Evolutionary conservation across 1,140 invertebrate genomes (phyloP).

Genomic region (Sycophila sp.): DNA sequence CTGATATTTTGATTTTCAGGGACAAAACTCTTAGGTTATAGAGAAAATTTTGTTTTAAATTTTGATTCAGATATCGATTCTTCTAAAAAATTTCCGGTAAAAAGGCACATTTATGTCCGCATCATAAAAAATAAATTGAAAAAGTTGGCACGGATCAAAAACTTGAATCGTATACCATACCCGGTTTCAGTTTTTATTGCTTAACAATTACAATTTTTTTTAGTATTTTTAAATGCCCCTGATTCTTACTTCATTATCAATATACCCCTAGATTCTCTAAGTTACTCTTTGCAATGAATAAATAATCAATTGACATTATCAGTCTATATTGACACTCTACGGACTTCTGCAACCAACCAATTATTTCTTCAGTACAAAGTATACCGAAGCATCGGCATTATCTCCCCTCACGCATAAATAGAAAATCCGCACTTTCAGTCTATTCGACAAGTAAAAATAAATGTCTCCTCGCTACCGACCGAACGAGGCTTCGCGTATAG

Average conservation of each 20-base stretch:
- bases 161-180: constrained; percentile 2
- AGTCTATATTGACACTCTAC: background rate
- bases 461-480: no score
- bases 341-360: background rate
- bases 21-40: background rate
- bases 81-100: background rate
- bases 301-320: background rate
- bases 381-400: no score
- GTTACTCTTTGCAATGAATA: constrained; percentile 9
- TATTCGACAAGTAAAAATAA: background rate
- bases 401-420: background rate
- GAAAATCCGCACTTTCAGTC: constrained; percentile 28
- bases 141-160: constrained; percentile 35
- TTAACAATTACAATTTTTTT: background rate
- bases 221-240: constrained; percentile 25
- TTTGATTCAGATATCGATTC: no score
- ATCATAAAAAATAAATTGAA: constrained; percentile 11
- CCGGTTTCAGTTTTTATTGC: no score
- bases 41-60: background rate
- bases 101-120: constrained; percentile 24
- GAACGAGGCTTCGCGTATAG: no score
- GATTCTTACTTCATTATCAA: constrained; percentile 6
- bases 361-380: constrained; percentile 12
- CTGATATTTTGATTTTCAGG: constrained; percentile 26
- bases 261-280: constrained; percentile 2